Conservation (phyloP, 2,888 invertebrate genomes). For the Mesorhabditis belari region DNA sequence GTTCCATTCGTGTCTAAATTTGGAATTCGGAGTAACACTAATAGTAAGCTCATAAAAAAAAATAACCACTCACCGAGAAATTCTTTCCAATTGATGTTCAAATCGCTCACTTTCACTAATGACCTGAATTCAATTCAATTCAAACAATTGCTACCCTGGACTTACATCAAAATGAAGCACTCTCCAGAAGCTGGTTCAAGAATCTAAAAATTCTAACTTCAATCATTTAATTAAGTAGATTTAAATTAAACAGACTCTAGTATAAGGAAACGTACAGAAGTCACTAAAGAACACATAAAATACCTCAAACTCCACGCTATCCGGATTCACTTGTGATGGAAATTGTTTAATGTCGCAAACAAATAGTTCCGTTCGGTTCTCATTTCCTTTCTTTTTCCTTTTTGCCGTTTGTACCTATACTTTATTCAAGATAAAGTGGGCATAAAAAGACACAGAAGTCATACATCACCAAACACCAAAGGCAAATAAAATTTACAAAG, state of each 20-base stretch:
- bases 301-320: constrained; percentile 51
- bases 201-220: constrained; percentile 30
- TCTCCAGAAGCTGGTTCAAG: constrained; percentile 48
- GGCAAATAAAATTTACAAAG: too few relatives aligned
- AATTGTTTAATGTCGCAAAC: constrained; percentile 42
- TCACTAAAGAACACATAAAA: neutral
- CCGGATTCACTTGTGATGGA: constrained; percentile 46
- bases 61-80: constrained; percentile 52
- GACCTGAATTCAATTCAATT: too few relatives aligned
- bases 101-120: constrained; percentile 45
- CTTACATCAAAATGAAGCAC: constrained; percentile 39
- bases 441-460: too few relatives aligned
- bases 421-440: too few relatives aligned
- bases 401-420: constrained; percentile 36
- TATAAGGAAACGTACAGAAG: neutral
- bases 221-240: neutral
- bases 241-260: neutral
- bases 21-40: too few relatives aligned
- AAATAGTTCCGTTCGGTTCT: constrained; percentile 36
- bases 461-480: too few relatives aligned
- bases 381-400: constrained; percentile 43
- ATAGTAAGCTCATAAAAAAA: constrained; percentile 68
- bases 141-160: too few relatives aligned
- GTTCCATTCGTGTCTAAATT: constrained; percentile 47
- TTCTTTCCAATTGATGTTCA: constrained; percentile 49